Percentiles rank a stretch among this genome's conserved stretches.
These are phyloP conservation scores for Mamestra configurata DNA, from an alignment of 1,140 invertebrate genomes.

Conservation along the genomic window DNA sequence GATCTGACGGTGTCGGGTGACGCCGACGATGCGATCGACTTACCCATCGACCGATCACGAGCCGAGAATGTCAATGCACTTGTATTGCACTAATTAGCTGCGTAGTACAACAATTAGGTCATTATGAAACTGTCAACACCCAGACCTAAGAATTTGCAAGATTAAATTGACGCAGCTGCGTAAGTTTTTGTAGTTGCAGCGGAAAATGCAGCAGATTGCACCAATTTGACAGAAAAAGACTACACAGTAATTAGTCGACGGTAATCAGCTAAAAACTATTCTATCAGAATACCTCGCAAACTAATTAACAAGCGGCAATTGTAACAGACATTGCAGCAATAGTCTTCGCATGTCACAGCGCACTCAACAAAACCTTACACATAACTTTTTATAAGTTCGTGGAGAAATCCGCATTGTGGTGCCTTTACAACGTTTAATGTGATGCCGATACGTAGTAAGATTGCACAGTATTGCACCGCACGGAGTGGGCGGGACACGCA, in stretches of 20 bases:
- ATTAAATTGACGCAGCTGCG: neutral
- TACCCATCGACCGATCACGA: slow-evolving; percentile 78
- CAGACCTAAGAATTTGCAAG: neutral
- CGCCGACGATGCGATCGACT: slow-evolving; percentile 71
- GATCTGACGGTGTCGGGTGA: slow-evolving; percentile 72
- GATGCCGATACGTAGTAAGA: slow-evolving; percentile 80
- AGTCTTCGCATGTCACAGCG: slow-evolving; percentile 68
- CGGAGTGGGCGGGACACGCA: slow-evolving; percentile 82
- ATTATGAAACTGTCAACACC: slow-evolving; percentile 4
- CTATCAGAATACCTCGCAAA: slow-evolving; percentile 10
- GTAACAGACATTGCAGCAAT: slow-evolving; percentile 61
- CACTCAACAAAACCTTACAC: slow-evolving; percentile 64
- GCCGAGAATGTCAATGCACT: slow-evolving; percentile 69
- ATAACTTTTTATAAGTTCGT: slow-evolving; percentile 67
- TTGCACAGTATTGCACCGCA: slow-evolving; percentile 78
- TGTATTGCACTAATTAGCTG: slow-evolving; percentile 59
- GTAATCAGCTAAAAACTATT: neutral
- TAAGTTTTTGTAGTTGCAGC: neutral
- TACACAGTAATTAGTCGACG: neutral
- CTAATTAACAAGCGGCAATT: slow-evolving; percentile 15
- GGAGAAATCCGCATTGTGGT: slow-evolving; percentile 77
- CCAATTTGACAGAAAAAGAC: neutral
- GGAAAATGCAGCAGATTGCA: neutral
- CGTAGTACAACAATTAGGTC: slow-evolving; percentile 40
- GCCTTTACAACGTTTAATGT: slow-evolving; percentile 75